Base-by-base conservation (phyloP, 2,797 vertebrate genomes). In the Hylomyscus alleni region DNA sequence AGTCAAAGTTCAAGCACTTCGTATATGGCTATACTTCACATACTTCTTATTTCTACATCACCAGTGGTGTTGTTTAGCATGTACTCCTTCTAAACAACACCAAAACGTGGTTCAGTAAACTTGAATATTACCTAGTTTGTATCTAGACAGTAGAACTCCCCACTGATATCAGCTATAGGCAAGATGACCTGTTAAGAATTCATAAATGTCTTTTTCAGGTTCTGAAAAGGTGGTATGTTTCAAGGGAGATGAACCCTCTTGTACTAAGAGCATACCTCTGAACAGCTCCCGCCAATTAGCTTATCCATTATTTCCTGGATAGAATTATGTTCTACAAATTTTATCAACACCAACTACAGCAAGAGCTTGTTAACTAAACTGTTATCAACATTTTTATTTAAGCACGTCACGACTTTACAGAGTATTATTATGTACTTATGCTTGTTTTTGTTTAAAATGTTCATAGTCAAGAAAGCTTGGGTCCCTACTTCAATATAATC, bases 41-140 rank as follows among this genome's bases (percentile, higher is more conserved):
- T 60, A 54, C 31, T 62, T 73, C 54, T 89, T 82, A 83, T 80
- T 88, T 82, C 47, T 90, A 84, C 84, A 85, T 58, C 24, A 88
- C 40, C 54, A 83, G 56, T 88, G 54, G 44, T 44, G 19, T 83
- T 72, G 78, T 77, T 94, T 14, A 60, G 72, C 52, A 3, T 24
- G 15, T 62, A 31, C 12, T 50, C 47, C 40, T 40, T 15, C 22
- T 20, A 87, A 87, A 47, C 20, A 87, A 54, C n/a, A 72, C 40
- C 50, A 52, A 52, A 19, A 56, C 26, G 31, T 29, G 37, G 31
- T 91, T 37, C 15, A 34, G 14, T 76, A 72, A 83, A 47, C 60
- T 37, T 60, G 67, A 56, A 81, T 47, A 0, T 6, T 13, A 26
- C 29, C 54, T 12, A 15, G 50, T 50, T 47, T 62, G 26, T 40